Base-by-base conservation (phyloP, 2,888 invertebrate species). In the Xestia ashworthii region DNA sequence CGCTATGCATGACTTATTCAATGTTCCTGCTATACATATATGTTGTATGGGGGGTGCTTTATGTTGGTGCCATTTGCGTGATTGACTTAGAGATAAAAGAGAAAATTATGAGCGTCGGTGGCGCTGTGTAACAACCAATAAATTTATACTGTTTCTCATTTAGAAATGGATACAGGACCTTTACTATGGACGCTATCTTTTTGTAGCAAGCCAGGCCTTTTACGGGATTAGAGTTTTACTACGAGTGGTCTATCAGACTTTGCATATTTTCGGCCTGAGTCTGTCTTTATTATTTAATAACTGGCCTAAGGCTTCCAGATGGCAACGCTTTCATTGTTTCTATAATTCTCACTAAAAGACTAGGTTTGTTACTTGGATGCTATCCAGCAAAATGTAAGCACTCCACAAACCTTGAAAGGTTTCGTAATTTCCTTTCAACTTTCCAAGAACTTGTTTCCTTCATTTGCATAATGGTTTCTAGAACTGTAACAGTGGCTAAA, bases 91-190 rank as follows among this genome's bases (percentile, higher is more conserved):
- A 90, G 88, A 90, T 92, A 90, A 90, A 91, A 90, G 84, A 78
- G 84, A 82, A 83, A 89, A 91, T 90, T 90, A 90, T 90, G 89
- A 90, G 85, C 79, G 77, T 79, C 85, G 38, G 78, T 83, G 86
- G 83, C 82, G 82, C 80, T 81, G 71, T 74, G 82, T 85, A 79
- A 86, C 84, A 84, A 87, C 87, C 88, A 87, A 90, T 90, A 90
- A 91, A 91, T 86, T 80, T 89, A 90, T 90, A 88, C 84, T 83
- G 88, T 82, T 87, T 89, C 89, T 91, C 89, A 92, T 92, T 90
- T 91, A 84, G 85, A 90, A 92, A 92, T 92, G 91, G 91, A 90
- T 84, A 78, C 86, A 83, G 85, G 76, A 82, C 78, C 80, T 76
- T 82, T 73, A 74, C 74, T 80, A 73, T 64, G 69, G 75, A 67